Evolutionary conservation across 2,113 vertebrate species (phyloP).

Genomic region (Orcinus orca): DNA sequence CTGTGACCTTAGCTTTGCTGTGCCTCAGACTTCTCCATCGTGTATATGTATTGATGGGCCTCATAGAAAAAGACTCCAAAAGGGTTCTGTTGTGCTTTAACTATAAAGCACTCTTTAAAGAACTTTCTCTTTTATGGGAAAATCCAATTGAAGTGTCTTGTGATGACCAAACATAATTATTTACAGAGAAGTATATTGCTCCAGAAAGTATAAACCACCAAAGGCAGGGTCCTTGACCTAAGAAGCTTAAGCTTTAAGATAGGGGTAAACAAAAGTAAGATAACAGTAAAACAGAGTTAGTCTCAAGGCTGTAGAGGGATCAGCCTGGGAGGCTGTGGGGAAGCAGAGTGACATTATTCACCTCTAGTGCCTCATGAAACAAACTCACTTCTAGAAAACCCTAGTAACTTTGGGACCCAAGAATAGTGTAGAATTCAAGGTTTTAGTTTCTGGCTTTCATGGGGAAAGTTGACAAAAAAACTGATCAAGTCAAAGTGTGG

Average conservation of each 20-base stretch:
- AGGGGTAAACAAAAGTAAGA: constrained; percentile 56
- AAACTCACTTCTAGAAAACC: not conserved
- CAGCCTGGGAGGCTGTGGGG: not conserved
- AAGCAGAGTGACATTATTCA: not conserved
- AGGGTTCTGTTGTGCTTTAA: not conserved
- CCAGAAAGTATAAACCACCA: constrained; percentile 62
- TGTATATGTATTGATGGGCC: not conserved
- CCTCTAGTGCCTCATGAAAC: not conserved
- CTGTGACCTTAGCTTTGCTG: not conserved
- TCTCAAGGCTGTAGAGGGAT: not conserved
- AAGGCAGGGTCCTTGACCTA: constrained; percentile 60
- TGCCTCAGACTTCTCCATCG: not conserved
- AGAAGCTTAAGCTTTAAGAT: constrained; percentile 63
- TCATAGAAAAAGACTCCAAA: not conserved
- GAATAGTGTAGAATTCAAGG: not conserved
- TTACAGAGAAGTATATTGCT: constrained; percentile 57
- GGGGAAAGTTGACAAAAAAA: constrained; percentile 28
- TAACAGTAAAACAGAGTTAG: constrained; percentile 39
- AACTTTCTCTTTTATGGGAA: constrained; percentile 50
- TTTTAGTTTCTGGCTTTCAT: not conserved
- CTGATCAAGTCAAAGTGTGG: not conserved
- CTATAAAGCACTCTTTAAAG: constrained; percentile 40
- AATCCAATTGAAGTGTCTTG: constrained; percentile 42
- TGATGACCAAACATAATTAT: constrained; percentile 57
- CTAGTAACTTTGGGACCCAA: not conserved